Percentiles rank a stretch among this genome's conserved stretches.
phyloP scores from a whole-genome alignment of 2,113 vertebrate genomes.

The Spheniscus mendiculus region DNA sequence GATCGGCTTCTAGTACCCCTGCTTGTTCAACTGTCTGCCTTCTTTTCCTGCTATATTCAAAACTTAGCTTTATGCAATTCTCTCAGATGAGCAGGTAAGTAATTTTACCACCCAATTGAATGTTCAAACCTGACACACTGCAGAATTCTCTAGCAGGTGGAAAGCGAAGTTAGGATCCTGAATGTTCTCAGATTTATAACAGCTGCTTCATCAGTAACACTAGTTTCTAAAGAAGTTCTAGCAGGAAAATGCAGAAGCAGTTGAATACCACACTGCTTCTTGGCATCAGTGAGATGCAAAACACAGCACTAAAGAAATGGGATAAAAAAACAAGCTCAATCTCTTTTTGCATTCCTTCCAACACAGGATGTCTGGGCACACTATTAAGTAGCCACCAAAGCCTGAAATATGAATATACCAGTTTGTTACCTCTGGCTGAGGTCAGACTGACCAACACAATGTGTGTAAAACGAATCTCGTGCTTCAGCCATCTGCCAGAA shows the following conservation, averaged over 20 bases:
- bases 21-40: background rate
- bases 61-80: background rate
- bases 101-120: background rate
- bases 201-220: background rate
- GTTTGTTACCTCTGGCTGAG: background rate
- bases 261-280: background rate
- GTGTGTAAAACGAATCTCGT: background rate
- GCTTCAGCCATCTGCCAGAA: background rate
- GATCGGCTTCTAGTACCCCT: background rate
- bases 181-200: too few species aligned
- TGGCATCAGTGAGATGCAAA: background rate
- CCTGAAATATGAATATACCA: background rate
- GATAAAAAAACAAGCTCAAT: background rate
- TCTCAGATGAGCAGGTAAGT: background rate
- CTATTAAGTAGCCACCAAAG: background rate
- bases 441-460: background rate
- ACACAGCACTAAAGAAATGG: conserved; percentile 15
- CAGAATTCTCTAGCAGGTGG: background rate
- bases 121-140: background rate
- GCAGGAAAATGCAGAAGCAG: background rate
- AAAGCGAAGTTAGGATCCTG: too few species aligned
- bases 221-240: background rate
- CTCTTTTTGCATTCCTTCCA: conserved; percentile 25
- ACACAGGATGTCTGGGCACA: background rate
- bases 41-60: background rate